phyloP scores from a whole-genome alignment of 2,888 invertebrate species.

The Pemphredon lugubris region DNA sequence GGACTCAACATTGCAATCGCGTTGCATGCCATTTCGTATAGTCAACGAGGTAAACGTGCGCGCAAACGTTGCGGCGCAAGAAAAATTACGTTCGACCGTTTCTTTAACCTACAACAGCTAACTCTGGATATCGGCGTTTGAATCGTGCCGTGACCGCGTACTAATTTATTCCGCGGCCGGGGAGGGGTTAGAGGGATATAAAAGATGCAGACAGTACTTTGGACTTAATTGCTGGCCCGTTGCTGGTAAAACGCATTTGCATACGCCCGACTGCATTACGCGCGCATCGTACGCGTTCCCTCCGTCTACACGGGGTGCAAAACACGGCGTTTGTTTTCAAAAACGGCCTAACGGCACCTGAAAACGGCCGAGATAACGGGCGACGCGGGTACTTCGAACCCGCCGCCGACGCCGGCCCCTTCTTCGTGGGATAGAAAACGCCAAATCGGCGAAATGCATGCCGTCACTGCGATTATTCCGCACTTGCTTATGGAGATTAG shows the following conservation, averaged over 20 bases:
- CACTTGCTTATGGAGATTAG: not conserved
- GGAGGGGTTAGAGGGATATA: constrained; percentile 46
- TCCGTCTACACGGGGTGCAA: not conserved
- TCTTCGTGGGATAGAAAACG: too few species aligned
- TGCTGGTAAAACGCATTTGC: constrained; percentile 47
- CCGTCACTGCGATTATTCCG: not conserved
- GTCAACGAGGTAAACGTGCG: too few species aligned
- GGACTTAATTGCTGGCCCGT: constrained; percentile 64
- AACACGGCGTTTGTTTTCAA: not conserved
- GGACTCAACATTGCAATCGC: too few species aligned
- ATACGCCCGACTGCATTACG: constrained; percentile 55
- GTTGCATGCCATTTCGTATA: too few species aligned
- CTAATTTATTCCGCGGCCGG: constrained; percentile 60
- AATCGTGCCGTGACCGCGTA: constrained; percentile 56
- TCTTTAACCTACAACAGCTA: too few species aligned
- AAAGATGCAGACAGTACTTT: constrained; percentile 67
- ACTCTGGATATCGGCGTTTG: constrained; percentile 44
- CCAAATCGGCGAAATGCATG: not conserved
- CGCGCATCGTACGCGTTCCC: constrained; percentile 30
- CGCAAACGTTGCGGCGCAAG: too few species aligned
- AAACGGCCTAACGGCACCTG: not conserved
- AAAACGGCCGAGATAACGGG: constrained; percentile 14
- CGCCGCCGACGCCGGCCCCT: not conserved
- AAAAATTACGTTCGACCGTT: too few species aligned
- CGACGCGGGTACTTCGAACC: too few species aligned